Evolutionary conservation across 2,113 vertebrate genomes (phyloP).

Genomic region (Pachypanchax playfairii): DNA sequence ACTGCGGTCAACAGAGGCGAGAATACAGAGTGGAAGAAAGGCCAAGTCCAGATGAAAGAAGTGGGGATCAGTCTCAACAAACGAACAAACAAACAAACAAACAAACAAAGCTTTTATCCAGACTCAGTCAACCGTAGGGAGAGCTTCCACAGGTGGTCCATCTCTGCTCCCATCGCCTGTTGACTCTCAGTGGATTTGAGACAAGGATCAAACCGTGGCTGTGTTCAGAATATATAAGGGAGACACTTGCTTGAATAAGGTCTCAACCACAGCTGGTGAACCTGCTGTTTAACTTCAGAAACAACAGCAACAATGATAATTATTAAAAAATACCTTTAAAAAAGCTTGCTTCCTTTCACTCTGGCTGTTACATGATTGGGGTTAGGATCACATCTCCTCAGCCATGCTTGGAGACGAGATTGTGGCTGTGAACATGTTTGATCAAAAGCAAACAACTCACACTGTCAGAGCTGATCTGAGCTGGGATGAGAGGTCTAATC

Average conservation of each 20-base stretch:
- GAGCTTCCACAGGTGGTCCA: constrained; percentile 56
- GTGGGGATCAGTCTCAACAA: constrained; percentile 55
- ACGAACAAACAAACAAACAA: constrained; percentile 71
- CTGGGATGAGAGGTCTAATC: constrained; percentile 56
- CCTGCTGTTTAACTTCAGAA: constrained; percentile 63
- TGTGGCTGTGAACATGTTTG: constrained; percentile 13
- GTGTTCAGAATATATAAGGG: constrained; percentile 62
- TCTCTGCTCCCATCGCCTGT: constrained; percentile 61
- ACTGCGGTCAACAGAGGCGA: constrained; percentile 40
- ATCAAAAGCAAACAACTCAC: too few species aligned
- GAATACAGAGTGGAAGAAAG: constrained; percentile 54
- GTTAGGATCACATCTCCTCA: constrained; percentile 34
- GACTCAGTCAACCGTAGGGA: constrained; percentile 57
- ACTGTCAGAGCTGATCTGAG: constrained; percentile 40
- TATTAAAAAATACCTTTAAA: constrained; percentile 10
- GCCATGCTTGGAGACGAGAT: constrained; percentile 17
- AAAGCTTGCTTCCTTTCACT: constrained; percentile 20
- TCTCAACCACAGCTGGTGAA: constrained; percentile 38
- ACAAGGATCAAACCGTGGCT: constrained; percentile 68
- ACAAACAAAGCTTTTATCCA: constrained; percentile 68
- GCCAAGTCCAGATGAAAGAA: constrained; percentile 58
- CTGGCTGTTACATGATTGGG: constrained; percentile 18
- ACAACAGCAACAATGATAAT: constrained; percentile 30
- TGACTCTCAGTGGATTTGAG: constrained; percentile 72
- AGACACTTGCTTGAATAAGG: constrained; percentile 49